Percentiles rank a stretch among this genome's conserved stretches.
Evolutionary conservation across 2,888 invertebrate species (phyloP).

Genomic region (Onthophagus sagittarius): DNA sequence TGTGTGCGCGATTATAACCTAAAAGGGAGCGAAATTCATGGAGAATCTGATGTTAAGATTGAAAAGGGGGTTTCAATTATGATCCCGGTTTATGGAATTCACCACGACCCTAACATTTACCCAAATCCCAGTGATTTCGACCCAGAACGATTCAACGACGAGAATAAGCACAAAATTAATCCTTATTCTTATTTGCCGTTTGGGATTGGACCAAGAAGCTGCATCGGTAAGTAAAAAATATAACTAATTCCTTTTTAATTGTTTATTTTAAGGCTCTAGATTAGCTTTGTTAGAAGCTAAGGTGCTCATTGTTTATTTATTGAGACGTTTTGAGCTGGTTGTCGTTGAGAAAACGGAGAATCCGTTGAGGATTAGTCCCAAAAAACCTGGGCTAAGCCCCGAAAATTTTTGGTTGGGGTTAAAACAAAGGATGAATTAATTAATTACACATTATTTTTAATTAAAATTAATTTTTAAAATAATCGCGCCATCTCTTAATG

Average conservation of each 20-base stretch:
- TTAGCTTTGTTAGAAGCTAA: slow-evolving; percentile 23
- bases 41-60: slow-evolving; percentile 24
- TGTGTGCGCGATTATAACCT: slow-evolving; percentile 52
- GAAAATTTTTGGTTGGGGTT: slow-evolving; percentile 31
- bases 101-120: slow-evolving; percentile 45
- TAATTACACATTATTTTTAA: too few relatives aligned
- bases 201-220: slow-evolving; percentile 47
- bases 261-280: slow-evolving; percentile 17
- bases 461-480: too few relatives aligned
- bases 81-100: slow-evolving; percentile 43
- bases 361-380: slow-evolving; percentile 32
- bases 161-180: slow-evolving; percentile 31
- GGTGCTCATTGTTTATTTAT: slow-evolving; percentile 17
- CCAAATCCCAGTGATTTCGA: slow-evolving; percentile 48
- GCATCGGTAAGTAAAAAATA: neutral
- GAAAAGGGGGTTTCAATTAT: slow-evolving; percentile 37
- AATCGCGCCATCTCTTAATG: too few relatives aligned
- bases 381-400: slow-evolving; percentile 22
- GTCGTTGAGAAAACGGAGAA: slow-evolving; percentile 27
- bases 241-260: neutral
- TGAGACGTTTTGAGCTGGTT: slow-evolving; percentile 23
- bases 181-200: slow-evolving; percentile 27
- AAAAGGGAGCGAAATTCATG: slow-evolving; percentile 15
- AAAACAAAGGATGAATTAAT: slow-evolving; percentile 4
- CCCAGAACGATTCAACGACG: slow-evolving; percentile 46